Base-by-base conservation (phyloP, 2,113 vertebrate species). In the Noctilio leporinus region DNA sequence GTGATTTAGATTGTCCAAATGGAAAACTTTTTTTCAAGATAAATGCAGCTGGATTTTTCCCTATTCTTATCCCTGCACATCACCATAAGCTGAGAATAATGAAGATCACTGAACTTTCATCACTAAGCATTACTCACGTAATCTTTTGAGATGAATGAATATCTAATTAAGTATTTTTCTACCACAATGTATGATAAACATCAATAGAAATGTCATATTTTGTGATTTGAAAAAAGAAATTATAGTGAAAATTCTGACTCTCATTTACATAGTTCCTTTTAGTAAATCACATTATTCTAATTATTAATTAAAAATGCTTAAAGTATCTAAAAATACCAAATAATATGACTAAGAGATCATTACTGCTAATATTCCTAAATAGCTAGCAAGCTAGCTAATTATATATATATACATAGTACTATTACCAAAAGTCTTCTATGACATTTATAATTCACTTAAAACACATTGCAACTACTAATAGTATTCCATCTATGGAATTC, bases 241-340 rank as follows among this genome's bases (percentile, higher is more conserved):
- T 77, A 20, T 77, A 88, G 70, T 90, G 89, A 92, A 94, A 95
- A 47, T 77, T 89, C 5, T 86, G 33, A 88, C 35, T 12, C 24
- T 93, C n/a, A 73, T 92, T 96, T 92, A 67, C 7, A 70, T 65
- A 57, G 38, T 91, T 82, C 93, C 70, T 86, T 24, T 47, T 89
- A 59, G 43, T 89, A 96, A 95, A 81, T 72, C 35, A 69, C 30
- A 80, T 59, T 89, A 57, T 87, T 93, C 67, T 91, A 91, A 90
- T 94, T 91, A 86, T 65, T 64, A 43, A 80, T 55, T 84, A 26
- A 95, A 91, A 92, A 86, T 51, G 26, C 47, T 84, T 83, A 82
- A 94, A 72, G 53, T 89, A 28, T 85, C 82, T 92, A 96, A 95
- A 85, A 95, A 81, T 62, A 81, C 51, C 76, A 96, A 75, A 89